phyloP scores from a whole-genome alignment of 2,888 invertebrate species.

The Mechanitis mazaeus region DNA sequence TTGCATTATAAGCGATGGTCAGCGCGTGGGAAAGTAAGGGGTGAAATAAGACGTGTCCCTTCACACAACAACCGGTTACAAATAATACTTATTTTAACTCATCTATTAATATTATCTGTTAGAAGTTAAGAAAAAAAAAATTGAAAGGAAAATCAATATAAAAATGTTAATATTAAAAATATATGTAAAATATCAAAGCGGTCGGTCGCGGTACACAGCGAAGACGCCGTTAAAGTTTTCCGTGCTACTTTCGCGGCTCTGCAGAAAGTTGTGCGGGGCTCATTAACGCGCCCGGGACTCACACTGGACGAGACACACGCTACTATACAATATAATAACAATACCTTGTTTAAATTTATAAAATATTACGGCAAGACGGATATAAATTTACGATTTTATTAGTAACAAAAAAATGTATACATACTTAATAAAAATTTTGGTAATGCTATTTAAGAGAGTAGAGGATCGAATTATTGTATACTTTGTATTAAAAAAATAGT shows the following conservation, averaged over 20 bases:
- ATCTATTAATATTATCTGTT: neutral
- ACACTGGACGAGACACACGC: slow-evolving; percentile 37
- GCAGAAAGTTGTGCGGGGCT: slow-evolving; percentile 69
- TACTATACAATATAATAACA: slow-evolving; percentile 1
- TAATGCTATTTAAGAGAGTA: too few species aligned
- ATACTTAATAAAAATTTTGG: too few species aligned
- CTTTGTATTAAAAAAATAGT: slow-evolving; percentile 2
- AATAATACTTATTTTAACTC: too few species aligned
- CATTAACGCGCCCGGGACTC: slow-evolving; percentile 53
- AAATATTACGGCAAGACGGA: neutral
- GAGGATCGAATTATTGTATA: neutral
- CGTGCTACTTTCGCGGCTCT: slow-evolving; percentile 73
- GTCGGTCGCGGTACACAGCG: slow-evolving; percentile 36
- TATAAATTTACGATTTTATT: too few species aligned
- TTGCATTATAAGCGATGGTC: neutral
- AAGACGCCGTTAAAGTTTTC: slow-evolving; percentile 77
- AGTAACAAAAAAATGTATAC: too few species aligned
- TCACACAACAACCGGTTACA: too few species aligned
- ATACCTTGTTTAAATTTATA: neutral
- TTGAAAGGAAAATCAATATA: too few species aligned
- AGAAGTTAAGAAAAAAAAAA: too few species aligned
- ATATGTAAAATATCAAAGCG: slow-evolving; percentile 46
- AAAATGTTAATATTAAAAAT: slow-evolving; percentile 24
- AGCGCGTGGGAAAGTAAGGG: slow-evolving; percentile 5
- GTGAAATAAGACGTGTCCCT: too few species aligned